Evolutionary conservation across 2,113 vertebrate species (phyloP).

Genomic region (Daboia siamensis): DNA sequence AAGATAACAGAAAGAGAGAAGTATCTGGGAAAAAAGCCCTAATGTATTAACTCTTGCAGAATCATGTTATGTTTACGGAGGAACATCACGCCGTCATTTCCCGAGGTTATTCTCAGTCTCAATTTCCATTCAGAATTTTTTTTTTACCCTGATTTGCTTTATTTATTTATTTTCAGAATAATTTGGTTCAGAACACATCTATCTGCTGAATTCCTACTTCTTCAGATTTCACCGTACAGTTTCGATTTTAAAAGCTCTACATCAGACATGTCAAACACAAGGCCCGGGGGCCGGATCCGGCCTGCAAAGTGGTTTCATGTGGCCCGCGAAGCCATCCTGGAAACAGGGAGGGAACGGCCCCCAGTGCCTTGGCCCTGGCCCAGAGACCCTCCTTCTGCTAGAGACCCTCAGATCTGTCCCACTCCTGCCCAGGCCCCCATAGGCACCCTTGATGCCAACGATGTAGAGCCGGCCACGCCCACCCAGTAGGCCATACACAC

Average conservation of each 20-base stretch:
- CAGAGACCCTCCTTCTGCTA: too few relatives aligned
- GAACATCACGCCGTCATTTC: not conserved
- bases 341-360: too few relatives aligned
- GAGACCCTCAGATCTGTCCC: too few relatives aligned
- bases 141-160: not conserved
- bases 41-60: not conserved
- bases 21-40: not conserved
- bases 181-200: not conserved
- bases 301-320: too few relatives aligned
- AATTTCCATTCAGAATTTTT: not conserved
- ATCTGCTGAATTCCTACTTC: not conserved
- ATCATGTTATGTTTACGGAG: not conserved
- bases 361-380: too few relatives aligned
- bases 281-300: too few relatives aligned
- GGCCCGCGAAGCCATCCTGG: too few relatives aligned
- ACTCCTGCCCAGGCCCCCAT: too few relatives aligned
- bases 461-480: too few relatives aligned
- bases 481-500: too few relatives aligned
- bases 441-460: too few relatives aligned
- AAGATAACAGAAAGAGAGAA: rapidly evolving
- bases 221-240: not conserved
- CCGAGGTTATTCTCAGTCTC: not conserved
- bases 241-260: not conserved
- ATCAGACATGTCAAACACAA: too few relatives aligned
- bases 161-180: not conserved